Evolutionary conservation across 2,888 invertebrate genomes (phyloP).

Genomic region (Luperina testacea): DNA sequence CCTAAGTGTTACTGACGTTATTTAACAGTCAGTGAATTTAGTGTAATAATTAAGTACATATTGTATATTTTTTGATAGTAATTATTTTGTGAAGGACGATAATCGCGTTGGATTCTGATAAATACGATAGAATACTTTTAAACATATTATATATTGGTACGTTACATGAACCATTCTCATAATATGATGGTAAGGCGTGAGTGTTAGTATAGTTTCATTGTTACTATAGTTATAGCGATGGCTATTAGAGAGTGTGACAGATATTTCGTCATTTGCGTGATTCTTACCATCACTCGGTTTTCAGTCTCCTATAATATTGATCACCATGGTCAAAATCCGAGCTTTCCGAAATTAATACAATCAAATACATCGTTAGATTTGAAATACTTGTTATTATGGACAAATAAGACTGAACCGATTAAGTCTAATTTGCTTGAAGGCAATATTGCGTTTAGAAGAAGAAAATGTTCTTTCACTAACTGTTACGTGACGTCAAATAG

Average conservation of each 20-base stretch:
- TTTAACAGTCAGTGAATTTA: no score
- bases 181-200: background rate
- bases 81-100: background rate
- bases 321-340: background rate
- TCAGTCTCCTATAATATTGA: conserved; percentile 26
- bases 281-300: conserved; percentile 20
- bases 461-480: conserved; percentile 74
- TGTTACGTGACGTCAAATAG: conserved; percentile 77
- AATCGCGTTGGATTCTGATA: background rate
- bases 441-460: conserved; percentile 70
- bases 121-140: background rate
- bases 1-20: background rate
- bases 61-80: no score
- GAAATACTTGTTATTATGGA: conserved; percentile 80
- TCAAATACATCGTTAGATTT: conserved; percentile 35
- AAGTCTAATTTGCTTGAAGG: conserved; percentile 69
- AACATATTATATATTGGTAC: no score
- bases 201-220: background rate
- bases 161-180: background rate
- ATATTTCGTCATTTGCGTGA: conserved; percentile 20
- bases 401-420: conserved; percentile 69
- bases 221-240: conserved; percentile 11
- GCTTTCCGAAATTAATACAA: background rate
- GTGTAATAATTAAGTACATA: no score
- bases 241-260: conserved; percentile 5